Evolutionary conservation across 2,797 vertebrate species (phyloP).

Genomic region (Falco berigora): DNA sequence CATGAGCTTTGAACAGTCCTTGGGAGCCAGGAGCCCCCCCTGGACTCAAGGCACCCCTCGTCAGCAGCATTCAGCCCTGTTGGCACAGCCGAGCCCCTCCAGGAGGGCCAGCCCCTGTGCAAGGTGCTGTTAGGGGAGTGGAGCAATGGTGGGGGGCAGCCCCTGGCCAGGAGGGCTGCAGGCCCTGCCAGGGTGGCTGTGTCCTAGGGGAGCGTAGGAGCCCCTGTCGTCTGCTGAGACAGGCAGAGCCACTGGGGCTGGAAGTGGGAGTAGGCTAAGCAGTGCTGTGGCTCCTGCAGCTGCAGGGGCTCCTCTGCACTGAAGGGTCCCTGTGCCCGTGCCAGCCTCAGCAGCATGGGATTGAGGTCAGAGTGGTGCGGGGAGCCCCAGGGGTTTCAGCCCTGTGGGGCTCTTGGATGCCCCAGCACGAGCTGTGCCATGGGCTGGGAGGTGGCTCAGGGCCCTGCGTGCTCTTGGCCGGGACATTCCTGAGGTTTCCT

Average conservation of each 20-base stretch:
- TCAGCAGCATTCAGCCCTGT: accelerated
- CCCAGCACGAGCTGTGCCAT: accelerated
- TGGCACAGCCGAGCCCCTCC: background rate
- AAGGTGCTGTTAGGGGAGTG: accelerated
- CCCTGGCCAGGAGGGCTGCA: background rate
- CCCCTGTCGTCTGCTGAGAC: accelerated
- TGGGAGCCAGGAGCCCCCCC: background rate
- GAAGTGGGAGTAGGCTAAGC: background rate
- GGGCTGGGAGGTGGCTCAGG: background rate
- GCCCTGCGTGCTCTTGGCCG: background rate
- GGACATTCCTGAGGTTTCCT: conserved; percentile 58
- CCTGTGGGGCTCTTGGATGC: accelerated
- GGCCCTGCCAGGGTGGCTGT: background rate
- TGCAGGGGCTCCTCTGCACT: background rate
- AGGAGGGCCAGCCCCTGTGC: background rate
- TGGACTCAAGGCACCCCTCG: accelerated
- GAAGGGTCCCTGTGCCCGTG: accelerated
- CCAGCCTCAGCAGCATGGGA: accelerated
- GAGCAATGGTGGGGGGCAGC: background rate
- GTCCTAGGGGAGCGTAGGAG: background rate
- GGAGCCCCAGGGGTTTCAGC: background rate
- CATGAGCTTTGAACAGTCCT: background rate
- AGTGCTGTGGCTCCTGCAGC: background rate
- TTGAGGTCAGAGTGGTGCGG: background rate
- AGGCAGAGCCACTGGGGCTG: background rate